Base-by-base conservation (phyloP, 2,888 invertebrate species). In the Hylaea fasciaria region DNA sequence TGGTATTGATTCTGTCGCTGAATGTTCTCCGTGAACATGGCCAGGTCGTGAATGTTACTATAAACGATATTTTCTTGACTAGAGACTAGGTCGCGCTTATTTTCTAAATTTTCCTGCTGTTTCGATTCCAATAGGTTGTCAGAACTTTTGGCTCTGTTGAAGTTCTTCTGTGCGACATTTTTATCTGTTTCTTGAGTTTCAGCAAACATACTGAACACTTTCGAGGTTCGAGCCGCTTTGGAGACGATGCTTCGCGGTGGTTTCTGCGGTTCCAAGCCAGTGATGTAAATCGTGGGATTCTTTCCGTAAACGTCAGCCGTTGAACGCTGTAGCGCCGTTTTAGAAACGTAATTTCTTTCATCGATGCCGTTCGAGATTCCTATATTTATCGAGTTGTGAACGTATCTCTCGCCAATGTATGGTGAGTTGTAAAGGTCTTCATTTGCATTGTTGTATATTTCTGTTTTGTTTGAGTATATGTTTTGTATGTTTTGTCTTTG, bases 1-100 rank as follows among this genome's bases (percentile, higher is more conserved):
- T 87, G 87, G 71, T 91, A 85, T 71, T 86, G 86, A 68, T 86
- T 87, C 71, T 91, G 91, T 60, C 91, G 79, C 71, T 91, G 90
- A 64, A 91, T 85, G 64, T 86, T 91, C 70, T 92, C 91, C 17
- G 91, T 91, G 67, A 92, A 91, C 85, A 91, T 86, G 28, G 91
- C 89, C 43, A 91, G 80, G 69, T 91, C 91, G 64, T 91, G 91
- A 68, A 91, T 86, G 73, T 92, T 92, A 68, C 89, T 90, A 74
- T 92, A 92, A 45, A 92, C 86, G 59, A 92, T 91, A 74, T 91
- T 91, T 82, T 92, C 92, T 81, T 92, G 92, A 86, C 91, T 92
- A 79, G 91, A 91, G 69, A 91, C 87, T 66, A 92, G 71, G 72
- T 92, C 91, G 56, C 89, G 86, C 78, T 91, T 90, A 53, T 73